These are phyloP conservation scores for Alcedo atthis DNA, from an alignment of 2,797 vertebrate species.

Conservation along the genomic window DNA sequence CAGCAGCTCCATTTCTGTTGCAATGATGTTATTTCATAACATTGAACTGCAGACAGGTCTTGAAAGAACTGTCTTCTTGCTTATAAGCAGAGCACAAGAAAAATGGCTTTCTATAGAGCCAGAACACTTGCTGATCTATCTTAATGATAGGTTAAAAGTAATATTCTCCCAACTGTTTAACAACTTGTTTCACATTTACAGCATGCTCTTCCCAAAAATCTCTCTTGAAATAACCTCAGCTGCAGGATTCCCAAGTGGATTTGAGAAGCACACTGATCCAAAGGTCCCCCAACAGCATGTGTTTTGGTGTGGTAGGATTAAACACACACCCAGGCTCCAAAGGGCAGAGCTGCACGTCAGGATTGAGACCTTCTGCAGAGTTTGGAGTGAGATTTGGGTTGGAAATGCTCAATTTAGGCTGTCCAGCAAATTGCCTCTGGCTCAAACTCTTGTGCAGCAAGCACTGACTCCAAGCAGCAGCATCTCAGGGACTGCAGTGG, in stretches of 20 bases:
- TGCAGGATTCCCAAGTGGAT: neutral
- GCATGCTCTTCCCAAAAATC: neutral
- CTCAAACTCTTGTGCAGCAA: neutral
- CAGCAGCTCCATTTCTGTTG: conserved; percentile 40
- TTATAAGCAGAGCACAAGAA: conserved; percentile 7
- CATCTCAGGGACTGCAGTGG: neutral
- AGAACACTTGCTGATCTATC: conserved; percentile 7
- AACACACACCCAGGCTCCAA: neutral
- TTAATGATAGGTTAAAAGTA: neutral
- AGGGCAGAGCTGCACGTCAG: fast-evolving
- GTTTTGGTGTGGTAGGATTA: neutral
- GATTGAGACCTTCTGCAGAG: neutral
- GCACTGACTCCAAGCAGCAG: neutral
- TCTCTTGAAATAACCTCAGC: neutral
- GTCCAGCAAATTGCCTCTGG: neutral
- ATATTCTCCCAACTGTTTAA: neutral
- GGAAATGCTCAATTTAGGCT: neutral
- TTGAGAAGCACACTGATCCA: neutral
- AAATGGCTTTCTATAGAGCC: neutral
- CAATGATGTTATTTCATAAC: neutral
- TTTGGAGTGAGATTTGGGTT: neutral
- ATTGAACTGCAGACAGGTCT: conserved; percentile 6
- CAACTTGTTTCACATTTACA: conserved; percentile 6
- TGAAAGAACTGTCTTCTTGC: conserved; percentile 2
- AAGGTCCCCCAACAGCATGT: neutral